Base-by-base conservation (phyloP, 2,888 invertebrate species). In the Lochmaea capreae region DNA sequence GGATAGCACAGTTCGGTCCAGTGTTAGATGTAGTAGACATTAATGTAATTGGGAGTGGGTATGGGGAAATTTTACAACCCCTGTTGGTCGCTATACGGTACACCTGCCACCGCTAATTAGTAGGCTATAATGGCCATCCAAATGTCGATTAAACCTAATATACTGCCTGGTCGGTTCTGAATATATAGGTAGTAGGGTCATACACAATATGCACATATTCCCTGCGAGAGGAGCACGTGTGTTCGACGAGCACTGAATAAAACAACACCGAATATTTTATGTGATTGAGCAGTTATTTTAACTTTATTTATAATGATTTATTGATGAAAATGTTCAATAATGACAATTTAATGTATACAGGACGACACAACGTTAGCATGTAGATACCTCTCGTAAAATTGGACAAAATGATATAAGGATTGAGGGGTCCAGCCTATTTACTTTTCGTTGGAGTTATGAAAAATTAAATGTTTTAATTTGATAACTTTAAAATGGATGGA, bases 31-130 rank as follows among this genome's bases (percentile, higher is more conserved):
- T 76, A 72, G 78, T 76, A 76, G 75, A 77, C 77, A 75, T 78
- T 80, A 81, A 82, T 82, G 83, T 81, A 83, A 84, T 84, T 82
- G 81, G 81, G 62, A 16, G 62, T 42, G n/a, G 62, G 78, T 77
- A 75, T 77, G 81, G 82, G 80, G 81, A 80, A 81, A 82, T 83
- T 84, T 82, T 83, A 81, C 81, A 83, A 79, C 79, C 81, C 82
- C 82, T 78, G 78, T 82, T 81, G 84, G 85, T 83, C 81, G 83
- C 84, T 83, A 76, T 84, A 85, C 83, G 83, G 84, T 85, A 84
- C 87, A 87, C 87, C 87, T 87, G 87, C 85, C 86, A 85, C 86
- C 86, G 83, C 87, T 87, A 87, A 87, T 87, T 87, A 87, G 86
- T 86, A 85, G 86, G 83, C 85, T 85, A 84, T 87, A 87, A 87